Conservation (phyloP, 2,797 vertebrate genomes). For the Cygnus olor region DNA sequence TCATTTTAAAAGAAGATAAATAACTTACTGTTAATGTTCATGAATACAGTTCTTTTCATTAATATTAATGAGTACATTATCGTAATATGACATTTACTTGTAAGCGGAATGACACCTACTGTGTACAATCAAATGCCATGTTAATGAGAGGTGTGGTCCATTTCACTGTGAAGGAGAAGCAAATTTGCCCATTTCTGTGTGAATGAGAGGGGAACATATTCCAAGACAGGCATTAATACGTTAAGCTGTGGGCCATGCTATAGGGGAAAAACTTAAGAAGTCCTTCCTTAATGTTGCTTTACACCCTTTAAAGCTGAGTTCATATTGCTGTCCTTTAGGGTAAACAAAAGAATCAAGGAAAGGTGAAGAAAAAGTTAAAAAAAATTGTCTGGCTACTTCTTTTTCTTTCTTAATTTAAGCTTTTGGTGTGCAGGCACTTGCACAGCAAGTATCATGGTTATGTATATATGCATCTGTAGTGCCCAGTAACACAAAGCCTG, state of each 20-base stretch:
- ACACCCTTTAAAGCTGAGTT: not conserved
- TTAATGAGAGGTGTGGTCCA: not conserved
- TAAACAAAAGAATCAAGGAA: not conserved
- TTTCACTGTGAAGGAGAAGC: slow-evolving; percentile 15
- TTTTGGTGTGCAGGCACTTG: not conserved
- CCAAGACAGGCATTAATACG: not conserved
- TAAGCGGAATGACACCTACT: not conserved
- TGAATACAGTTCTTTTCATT: not conserved
- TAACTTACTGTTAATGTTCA: not conserved
- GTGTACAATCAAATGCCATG: not conserved
- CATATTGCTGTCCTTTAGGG: not conserved
- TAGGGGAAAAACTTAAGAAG: not conserved
- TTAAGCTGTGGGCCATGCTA: not conserved
- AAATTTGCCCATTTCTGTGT: not conserved
- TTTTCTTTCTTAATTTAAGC: slow-evolving; percentile 1
- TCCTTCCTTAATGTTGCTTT: not conserved
- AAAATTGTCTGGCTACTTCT: not conserved
- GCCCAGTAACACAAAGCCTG: not conserved
- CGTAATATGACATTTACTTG: not conserved
- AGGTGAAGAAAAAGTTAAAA: not conserved
- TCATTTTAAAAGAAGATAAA: not conserved
- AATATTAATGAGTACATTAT: not conserved
- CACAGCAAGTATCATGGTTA: not conserved
- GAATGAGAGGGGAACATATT: not conserved
- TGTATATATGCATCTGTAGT: not conserved